Base-by-base conservation (phyloP, 2,888 invertebrate species). In the Labia minor region DNA sequence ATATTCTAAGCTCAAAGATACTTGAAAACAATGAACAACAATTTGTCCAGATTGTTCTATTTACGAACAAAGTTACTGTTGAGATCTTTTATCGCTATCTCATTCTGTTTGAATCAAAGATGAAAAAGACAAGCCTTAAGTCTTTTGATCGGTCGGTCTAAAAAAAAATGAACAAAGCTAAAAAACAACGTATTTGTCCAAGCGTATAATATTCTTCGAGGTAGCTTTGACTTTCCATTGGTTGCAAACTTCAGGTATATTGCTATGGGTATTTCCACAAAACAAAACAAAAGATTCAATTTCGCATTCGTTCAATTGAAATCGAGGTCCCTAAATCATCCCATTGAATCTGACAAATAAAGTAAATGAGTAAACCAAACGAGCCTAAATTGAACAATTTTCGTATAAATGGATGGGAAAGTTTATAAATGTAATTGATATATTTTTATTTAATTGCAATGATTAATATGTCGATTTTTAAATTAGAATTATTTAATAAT, bases 161-260 rank as follows among this genome's bases (percentile, higher is more conserved):
- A 33, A 33, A 33, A 33, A 33, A 33, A 11, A 33, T 8, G 11
- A 6, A 33, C 33, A 33, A 33, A 33, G 11, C 33, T 10, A 49
- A 49, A 49, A 49, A 49, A 49, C 14, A 49, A 49, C 49, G 14
- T 49, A 49, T 49, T 49, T 49, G 49, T 49, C 49, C 49, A 49
- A 49, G 8, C 49, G 49, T 49, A 14, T 49, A 49, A 49, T 49
- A 49, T 16, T 16, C n/a, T 14, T 49, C 16, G 2, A n/a, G n/a
- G n/a, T 14, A 8, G n/a, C n/a, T 16, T 49, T 49, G 49, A 10
- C 49, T 10, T 10, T 11, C 49, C 49, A 11, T 11, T 33, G 6
- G 33, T 33, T 33, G 33, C 11, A 49, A 49, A 49, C 49, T 49
- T 49, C 49, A 49, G 49, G 49, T 49, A 49, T 49, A 49, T 49